phyloP scores from a whole-genome alignment of 2,888 invertebrate genomes.

The Mythimna vitellina region DNA sequence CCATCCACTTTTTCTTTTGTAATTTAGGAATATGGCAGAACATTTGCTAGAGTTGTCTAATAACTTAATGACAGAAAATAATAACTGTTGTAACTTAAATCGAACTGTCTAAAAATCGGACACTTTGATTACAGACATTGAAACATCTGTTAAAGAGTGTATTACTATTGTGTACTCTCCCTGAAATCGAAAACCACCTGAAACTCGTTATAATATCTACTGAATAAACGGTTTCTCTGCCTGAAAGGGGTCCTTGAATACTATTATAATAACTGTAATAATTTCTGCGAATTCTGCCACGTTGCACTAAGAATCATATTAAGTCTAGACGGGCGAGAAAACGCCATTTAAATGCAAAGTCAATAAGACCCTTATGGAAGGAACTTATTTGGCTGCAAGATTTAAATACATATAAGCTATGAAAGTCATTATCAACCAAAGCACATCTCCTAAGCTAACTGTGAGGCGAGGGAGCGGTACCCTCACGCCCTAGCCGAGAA shows the following conservation, averaged over 20 bases:
- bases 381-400: conserved; percentile 5
- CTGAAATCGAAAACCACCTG: too few species aligned
- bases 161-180: too few species aligned
- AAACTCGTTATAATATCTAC: neutral
- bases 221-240: neutral
- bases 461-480: too few species aligned
- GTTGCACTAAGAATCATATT: neutral
- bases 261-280: neutral
- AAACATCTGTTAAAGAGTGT: too few species aligned
- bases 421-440: conserved; percentile 18
- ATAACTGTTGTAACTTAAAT: too few species aligned
- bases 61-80: too few species aligned
- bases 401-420: conserved; percentile 13
- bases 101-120: neutral
- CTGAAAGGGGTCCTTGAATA: neutral
- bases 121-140: too few species aligned
- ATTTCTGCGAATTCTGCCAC: neutral
- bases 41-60: too few species aligned
- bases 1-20: too few species aligned
- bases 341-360: conserved; percentile 28
- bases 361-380: conserved; percentile 1
- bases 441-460: neutral
- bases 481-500: too few species aligned
- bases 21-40: too few species aligned
- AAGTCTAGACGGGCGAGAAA: conserved; percentile 22